Base-by-base conservation (phyloP, 2,797 vertebrate genomes). In the Caiman crocodilus region DNA sequence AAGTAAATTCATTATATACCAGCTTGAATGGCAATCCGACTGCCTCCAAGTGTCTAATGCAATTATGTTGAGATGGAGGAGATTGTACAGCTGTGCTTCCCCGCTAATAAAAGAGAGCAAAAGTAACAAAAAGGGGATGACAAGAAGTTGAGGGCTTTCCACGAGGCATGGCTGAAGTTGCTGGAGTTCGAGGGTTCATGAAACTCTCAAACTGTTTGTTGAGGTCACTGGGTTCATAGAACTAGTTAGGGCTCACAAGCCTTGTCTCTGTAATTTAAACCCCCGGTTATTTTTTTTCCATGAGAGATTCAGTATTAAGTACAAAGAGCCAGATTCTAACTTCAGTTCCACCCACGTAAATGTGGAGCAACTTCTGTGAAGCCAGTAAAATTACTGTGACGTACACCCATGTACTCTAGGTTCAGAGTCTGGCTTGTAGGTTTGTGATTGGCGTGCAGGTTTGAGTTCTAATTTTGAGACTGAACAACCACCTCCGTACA, bases 1-100 rank as follows among this genome's bases (percentile, higher is more conserved):
- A 93, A 97, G 91, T 95, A 96, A 97, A 96, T 97, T 94, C 96
- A 95, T 95, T 96, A 87, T 83, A 81, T 21, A 75, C 69, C 93
- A 91, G 92, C 89, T 55, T 94, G 94, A 94, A 93, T 90, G 96
- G 93, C 96, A 97, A 84, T 87, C 69, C 7, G n/a, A 85, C 4
- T 18, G 94, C 92, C 92, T 96, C 75, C 90, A 67, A 90, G 92
- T 94, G 94, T 94, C 95, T 93, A 96, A 77, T 81, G 90, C 93
- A 97, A 95, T 97, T 95, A 94, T 5, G 2, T 67, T 50, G 90
- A 94, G 85, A 26, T 42, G 90, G 93, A 85, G 60, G 95, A 95
- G 87, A 67, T n/a, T 91, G 90, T 92, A 87, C 95, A 97, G 94
- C 96, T 97, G 89, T 23, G 90, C 76, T 64, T 71, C 76, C 74